phyloP scores from a whole-genome alignment of 2,888 invertebrate genomes.

The Bugula neritina region DNA sequence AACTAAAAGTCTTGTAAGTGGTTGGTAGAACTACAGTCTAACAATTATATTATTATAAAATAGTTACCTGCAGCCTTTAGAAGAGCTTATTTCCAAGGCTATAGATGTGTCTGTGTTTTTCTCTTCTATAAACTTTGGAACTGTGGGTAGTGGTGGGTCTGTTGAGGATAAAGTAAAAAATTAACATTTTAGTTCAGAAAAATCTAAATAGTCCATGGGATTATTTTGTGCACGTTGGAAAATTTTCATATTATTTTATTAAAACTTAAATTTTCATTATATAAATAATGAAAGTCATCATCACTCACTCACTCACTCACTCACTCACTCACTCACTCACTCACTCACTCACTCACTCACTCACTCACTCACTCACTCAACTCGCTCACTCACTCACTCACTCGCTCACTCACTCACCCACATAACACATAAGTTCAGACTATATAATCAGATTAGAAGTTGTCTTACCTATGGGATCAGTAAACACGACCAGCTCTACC shows the following conservation, averaged over 20 bases:
- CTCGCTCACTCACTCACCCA: no score
- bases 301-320: no score
- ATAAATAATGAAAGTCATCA: no score
- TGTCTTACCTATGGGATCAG: background rate
- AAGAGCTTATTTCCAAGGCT: constrained; percentile 28
- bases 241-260: no score
- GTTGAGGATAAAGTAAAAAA: background rate
- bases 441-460: background rate
- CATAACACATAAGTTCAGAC: background rate
- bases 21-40: no score
- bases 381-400: no score
- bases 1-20: no score
- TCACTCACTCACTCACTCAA: background rate
- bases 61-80: constrained; percentile 9
- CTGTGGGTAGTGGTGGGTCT: constrained; percentile 12
- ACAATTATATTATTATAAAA: no score
- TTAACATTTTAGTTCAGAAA: background rate
- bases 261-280: no score
- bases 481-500: background rate
- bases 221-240: no score
- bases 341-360: background rate
- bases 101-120: constrained; percentile 30
- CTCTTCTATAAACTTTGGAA: constrained; percentile 26
- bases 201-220: no score
- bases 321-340: background rate